These are phyloP conservation scores for Atta colombica DNA, from an alignment of 1,140 invertebrate genomes.

Conservation along the genomic window DNA sequence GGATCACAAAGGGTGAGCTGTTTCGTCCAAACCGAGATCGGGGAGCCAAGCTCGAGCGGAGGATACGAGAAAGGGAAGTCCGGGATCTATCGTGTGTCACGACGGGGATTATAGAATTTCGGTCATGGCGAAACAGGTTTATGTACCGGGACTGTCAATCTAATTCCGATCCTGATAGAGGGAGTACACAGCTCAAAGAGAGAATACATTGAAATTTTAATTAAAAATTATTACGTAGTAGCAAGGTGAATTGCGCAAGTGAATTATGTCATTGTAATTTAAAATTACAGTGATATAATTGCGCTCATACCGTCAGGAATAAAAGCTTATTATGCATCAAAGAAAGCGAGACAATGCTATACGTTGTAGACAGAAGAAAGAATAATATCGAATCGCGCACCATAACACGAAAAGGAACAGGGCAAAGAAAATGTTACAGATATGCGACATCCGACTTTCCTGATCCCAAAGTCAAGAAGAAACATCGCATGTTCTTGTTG, in stretches of 20 bases:
- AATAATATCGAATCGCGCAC: neutral
- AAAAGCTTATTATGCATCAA: neutral
- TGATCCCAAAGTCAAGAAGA: conserved; percentile 19
- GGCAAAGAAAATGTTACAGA: neutral
- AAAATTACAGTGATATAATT: neutral
- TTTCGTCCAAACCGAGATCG: conserved; percentile 48
- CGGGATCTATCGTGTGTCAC: conserved; percentile 42
- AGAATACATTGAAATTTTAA: neutral
- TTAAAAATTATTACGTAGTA: conserved; percentile 1
- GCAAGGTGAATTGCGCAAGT: neutral
- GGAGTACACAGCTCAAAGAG: too few species aligned
- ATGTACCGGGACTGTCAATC: conserved; percentile 33
- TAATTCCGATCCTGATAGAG: conserved; percentile 34
- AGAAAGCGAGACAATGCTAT: neutral
- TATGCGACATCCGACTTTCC: neutral
- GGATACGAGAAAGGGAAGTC: conserved; percentile 7
- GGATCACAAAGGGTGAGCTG: conserved; percentile 53
- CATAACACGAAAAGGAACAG: neutral
- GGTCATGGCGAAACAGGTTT: conserved; percentile 26
- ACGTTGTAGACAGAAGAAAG: neutral
- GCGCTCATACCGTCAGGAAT: neutral
- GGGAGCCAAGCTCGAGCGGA: neutral
- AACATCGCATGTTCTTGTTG: conserved; percentile 45
- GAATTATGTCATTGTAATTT: conserved; percentile 1
- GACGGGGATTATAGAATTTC: conserved; percentile 53